Evolutionary conservation across 2,113 vertebrate species (phyloP).

Genomic region (Phylloscopus trochiloides): DNA sequence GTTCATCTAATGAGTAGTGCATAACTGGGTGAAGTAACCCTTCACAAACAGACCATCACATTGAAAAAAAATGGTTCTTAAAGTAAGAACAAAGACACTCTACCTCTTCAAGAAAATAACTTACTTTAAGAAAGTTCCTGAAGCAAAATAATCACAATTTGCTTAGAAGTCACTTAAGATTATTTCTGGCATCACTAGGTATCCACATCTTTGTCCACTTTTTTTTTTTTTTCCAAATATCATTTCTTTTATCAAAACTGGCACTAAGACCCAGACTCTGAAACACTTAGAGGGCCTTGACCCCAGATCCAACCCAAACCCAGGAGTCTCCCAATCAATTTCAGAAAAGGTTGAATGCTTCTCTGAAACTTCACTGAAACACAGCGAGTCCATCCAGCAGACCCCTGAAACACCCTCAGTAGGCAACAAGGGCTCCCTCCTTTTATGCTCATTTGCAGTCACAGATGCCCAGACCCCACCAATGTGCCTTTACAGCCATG

Average conservation of each 20-base stretch:
- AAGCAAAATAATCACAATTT: neutral
- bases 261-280: neutral
- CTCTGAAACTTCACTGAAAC: neutral
- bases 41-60: neutral
- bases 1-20: neutral
- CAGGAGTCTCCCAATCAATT: neutral
- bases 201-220: neutral
- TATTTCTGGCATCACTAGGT: neutral
- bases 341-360: neutral
- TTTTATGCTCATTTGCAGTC: neutral
- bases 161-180: neutral
- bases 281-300: neutral
- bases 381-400: accelerated
- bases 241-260: neutral
- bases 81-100: neutral
- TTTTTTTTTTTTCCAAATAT: no score
- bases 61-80: neutral
- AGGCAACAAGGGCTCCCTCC: neutral
- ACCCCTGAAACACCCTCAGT: neutral
- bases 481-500: accelerated
- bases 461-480: neutral
- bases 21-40: neutral
- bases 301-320: neutral
- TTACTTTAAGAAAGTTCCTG: accelerated
- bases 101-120: neutral